phyloP scores from a whole-genome alignment of 2,888 invertebrate genomes.

The Saturnia japonica region DNA sequence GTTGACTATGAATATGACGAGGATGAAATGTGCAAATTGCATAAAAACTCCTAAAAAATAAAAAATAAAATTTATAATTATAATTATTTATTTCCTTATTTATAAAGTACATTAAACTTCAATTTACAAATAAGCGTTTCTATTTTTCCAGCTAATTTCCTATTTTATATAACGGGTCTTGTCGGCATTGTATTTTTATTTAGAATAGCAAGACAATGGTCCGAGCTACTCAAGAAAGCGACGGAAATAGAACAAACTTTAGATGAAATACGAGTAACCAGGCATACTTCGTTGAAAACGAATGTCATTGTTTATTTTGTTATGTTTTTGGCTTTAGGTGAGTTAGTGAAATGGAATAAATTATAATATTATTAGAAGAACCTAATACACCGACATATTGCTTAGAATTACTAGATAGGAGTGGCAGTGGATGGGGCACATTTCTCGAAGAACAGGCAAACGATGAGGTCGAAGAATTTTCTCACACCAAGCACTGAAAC shows the following conservation, averaged over 20 bases:
- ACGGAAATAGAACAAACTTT: conserved; percentile 41
- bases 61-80: too few species aligned
- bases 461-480: too few species aligned
- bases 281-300: conserved; percentile 30
- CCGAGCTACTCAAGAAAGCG: conserved; percentile 38
- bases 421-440: too few species aligned
- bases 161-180: conserved; percentile 38
- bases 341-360: too few species aligned
- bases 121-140: background rate
- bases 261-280: conserved; percentile 32
- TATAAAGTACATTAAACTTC: background rate
- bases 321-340: conserved; percentile 43
- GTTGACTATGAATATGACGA: too few species aligned
- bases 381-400: too few species aligned
- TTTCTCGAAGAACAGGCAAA: too few species aligned
- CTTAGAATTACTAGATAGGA: too few species aligned
- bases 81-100: too few species aligned
- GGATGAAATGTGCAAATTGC: too few species aligned
- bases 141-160: conserved; percentile 38
- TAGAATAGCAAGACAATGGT: conserved; percentile 47
- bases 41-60: too few species aligned
- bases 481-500: too few species aligned
- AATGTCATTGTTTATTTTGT: conserved; percentile 33
- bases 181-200: conserved; percentile 34
- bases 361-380: background rate